Percentiles rank a stretch among this genome's conserved stretches.
Conservation (phyloP, 1,140 invertebrate species). For the Pissodes strobi region DNA sequence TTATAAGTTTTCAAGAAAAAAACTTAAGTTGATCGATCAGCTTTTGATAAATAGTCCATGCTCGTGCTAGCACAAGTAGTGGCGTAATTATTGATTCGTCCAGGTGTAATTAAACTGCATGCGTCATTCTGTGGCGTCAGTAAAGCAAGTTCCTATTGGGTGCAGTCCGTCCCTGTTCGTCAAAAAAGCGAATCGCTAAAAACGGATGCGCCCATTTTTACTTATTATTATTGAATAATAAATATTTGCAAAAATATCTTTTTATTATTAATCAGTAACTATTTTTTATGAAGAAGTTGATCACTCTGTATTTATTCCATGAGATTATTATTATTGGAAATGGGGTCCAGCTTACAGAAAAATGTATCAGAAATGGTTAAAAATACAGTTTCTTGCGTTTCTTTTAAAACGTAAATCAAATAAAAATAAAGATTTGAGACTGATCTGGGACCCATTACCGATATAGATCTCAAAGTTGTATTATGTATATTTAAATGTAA, state of each 20-base stretch:
- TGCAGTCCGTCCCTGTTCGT: conserved; percentile 50
- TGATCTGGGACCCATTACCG: background rate
- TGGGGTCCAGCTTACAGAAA: too few species aligned
- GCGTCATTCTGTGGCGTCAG: conserved; percentile 51
- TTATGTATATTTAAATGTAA: conserved; percentile 54
- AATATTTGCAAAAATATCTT: conserved; percentile 49
- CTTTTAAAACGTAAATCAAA: too few species aligned
- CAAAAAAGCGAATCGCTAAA: conserved; percentile 45
- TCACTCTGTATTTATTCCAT: conserved; percentile 53
- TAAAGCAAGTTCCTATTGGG: conserved; percentile 69
- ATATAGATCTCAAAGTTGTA: background rate
- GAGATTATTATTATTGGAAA: background rate
- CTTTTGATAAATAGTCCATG: too few species aligned
- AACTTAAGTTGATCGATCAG: too few species aligned
- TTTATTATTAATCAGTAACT: conserved; percentile 53
- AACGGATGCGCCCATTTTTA: conserved; percentile 52
- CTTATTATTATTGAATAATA: conserved; percentile 48
- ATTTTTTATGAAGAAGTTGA: conserved; percentile 43
- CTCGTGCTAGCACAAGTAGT: background rate
- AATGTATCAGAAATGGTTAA: too few species aligned
- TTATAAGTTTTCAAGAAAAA: too few species aligned
- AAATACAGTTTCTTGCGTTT: too few species aligned
- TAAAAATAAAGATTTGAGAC: too few species aligned
- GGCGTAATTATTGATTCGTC: background rate
- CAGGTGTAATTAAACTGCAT: conserved; percentile 4